phyloP scores from a whole-genome alignment of 2,113 vertebrate genomes.

The Numenius arquata region DNA sequence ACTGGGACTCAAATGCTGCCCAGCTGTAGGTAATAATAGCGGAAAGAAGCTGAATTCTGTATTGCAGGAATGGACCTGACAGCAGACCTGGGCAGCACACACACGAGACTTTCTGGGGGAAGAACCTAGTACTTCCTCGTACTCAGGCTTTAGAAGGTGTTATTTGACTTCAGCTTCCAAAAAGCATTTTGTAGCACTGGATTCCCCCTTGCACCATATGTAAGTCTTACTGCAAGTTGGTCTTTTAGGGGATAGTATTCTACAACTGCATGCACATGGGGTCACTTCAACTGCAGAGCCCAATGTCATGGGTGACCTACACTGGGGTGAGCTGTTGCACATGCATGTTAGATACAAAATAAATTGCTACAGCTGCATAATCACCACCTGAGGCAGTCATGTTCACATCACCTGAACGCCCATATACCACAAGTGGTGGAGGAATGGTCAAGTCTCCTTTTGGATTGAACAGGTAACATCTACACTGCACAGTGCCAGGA shows the following conservation, averaged over 20 bases:
- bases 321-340: background rate
- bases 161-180: background rate
- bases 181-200: background rate
- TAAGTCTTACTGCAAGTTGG: background rate
- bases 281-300: background rate
- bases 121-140: background rate
- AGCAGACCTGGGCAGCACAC: background rate
- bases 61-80: background rate
- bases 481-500: background rate
- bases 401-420: background rate
- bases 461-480: background rate
- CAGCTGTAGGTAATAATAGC: background rate
- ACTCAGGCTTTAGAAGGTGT: background rate
- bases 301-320: background rate
- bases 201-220: background rate
- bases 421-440: background rate
- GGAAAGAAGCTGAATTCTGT: background rate
- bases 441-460: background rate
- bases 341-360: background rate
- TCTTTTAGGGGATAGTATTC: background rate
- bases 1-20: background rate
- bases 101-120: accelerated
- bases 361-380: background rate
- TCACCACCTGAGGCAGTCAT: background rate
- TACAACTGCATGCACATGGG: background rate